Evolutionary conservation across 2,888 invertebrate genomes (phyloP), one percentile per base, ranked within the genome.

Genomic region (Scaptomyza flava): DNA sequence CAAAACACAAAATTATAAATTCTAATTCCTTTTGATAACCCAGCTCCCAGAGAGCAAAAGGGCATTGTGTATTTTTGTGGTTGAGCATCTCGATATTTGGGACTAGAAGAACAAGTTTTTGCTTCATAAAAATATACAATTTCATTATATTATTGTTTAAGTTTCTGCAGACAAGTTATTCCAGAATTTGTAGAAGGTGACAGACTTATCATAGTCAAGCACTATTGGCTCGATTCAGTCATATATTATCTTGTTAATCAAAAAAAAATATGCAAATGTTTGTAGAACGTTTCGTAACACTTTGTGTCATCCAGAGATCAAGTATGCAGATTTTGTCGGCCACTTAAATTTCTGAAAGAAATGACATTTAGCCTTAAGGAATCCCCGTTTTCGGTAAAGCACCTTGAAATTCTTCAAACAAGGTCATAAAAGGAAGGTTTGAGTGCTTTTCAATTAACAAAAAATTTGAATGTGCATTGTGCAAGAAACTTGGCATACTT

Each of bases 1-100:
- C n/a, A 23, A 31, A 27, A 27, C 3, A 2, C 42, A 0, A 47
- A 70, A 82, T 87, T 82, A 82, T 52, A 85, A 85, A 61, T 82
- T 87, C 77, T 65, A 87, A 87, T 85, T 57, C 48, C 33, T 63
- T 81, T 72, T 45, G 2, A 17, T 38, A 43, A 38, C 12, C 38
- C 33, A 45, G 46, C 38, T 3, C 11, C 27, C 14, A 8, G 41
- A 20, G 43, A 46, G 12, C 56, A 56, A 70, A 64, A 53, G 56
- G 56, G 54, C 52, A 60, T 14, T 51, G 0, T 4, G 17, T 20
- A 20, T 33, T 11, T 8, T 31, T 30, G 30, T 6, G 14, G 41
- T 41, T 41, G 5, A 14, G 51, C 48, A 4, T 27, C 27, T 31
- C n/a, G 46, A 47, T 36, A 11, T 27, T 36, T 2, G 14, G 23